Evolutionary conservation across 2,797 vertebrate species (phyloP).

Genomic region (Coccyzus lansbergi): DNA sequence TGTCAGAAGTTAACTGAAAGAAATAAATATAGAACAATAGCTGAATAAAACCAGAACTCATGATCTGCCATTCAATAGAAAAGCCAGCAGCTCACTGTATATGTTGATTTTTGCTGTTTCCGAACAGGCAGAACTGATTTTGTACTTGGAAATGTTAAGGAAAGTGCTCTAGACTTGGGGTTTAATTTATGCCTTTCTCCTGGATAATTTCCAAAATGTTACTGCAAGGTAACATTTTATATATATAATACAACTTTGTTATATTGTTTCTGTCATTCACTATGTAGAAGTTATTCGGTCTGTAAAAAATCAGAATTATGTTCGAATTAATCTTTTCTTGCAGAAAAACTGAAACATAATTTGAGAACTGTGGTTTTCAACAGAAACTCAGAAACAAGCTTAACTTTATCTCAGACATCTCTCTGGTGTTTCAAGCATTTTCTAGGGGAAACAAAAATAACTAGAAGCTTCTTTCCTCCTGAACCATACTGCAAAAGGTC

Average conservation of each 20-base stretch:
- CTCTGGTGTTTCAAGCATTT: background rate
- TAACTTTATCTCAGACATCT: background rate
- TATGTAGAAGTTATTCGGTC: background rate
- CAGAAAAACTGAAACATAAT: background rate
- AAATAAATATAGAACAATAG: background rate
- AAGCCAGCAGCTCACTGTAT: background rate
- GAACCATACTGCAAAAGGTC: conserved; percentile 15
- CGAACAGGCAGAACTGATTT: background rate
- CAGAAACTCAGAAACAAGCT: background rate
- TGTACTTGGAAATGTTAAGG: background rate
- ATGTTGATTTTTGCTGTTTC: background rate
- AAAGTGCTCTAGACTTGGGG: background rate
- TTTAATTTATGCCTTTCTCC: background rate
- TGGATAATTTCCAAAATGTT: background rate
- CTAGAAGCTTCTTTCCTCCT: conserved; percentile 5
- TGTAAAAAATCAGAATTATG: background rate
- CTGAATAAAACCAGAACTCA: background rate
- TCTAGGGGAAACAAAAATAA: conserved; percentile 9
- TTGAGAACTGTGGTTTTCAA: background rate
- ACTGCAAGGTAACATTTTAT: background rate
- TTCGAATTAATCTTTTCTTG: background rate
- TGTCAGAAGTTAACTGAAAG: background rate
- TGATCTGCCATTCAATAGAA: background rate
- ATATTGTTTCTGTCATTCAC: background rate
- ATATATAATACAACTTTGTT: background rate